phyloP scores from a whole-genome alignment of 2,888 invertebrate genomes.

The Drosophila neoperkinsi region DNA sequence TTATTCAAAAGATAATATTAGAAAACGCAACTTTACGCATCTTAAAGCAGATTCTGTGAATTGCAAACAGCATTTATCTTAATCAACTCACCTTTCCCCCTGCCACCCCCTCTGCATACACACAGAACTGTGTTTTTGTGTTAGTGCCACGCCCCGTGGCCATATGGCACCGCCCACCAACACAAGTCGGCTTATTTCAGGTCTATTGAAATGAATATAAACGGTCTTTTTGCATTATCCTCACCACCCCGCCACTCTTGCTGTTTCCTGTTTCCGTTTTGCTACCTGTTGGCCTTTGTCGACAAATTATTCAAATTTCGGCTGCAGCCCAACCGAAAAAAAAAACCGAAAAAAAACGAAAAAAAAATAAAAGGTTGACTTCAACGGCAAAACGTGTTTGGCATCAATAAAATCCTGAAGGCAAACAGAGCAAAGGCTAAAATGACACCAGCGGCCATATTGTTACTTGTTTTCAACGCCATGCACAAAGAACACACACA shows the following conservation, averaged over 20 bases:
- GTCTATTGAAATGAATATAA: slow-evolving; percentile 54
- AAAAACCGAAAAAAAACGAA: neutral
- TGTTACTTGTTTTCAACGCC: slow-evolving; percentile 52
- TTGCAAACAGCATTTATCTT: slow-evolving; percentile 44
- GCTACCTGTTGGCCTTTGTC: slow-evolving; percentile 54
- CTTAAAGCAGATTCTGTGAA: slow-evolving; percentile 14
- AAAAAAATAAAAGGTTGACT: slow-evolving; percentile 47
- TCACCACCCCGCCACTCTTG: neutral
- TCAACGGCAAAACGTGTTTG: slow-evolving; percentile 68
- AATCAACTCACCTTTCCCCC: slow-evolving; percentile 19
- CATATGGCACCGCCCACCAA: neutral
- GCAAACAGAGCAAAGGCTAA: slow-evolving; percentile 67
- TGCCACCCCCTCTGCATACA: too few relatives aligned
- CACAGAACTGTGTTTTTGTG: slow-evolving; percentile 1
- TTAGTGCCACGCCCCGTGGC: slow-evolving; percentile 6
- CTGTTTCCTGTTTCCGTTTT: neutral
- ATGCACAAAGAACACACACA: neutral
- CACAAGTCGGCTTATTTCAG: slow-evolving; percentile 23
- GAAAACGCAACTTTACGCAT: slow-evolving; percentile 9
- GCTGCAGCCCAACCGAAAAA: slow-evolving; percentile 33
- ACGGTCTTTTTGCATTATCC: slow-evolving; percentile 41
- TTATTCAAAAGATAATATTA: neutral
- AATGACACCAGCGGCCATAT: slow-evolving; percentile 77
- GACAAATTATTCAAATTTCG: slow-evolving; percentile 61
- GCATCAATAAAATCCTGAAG: slow-evolving; percentile 69